phyloP scores from a whole-genome alignment of 2,113 vertebrate species.

The Onychostruthus taczanowskii region DNA sequence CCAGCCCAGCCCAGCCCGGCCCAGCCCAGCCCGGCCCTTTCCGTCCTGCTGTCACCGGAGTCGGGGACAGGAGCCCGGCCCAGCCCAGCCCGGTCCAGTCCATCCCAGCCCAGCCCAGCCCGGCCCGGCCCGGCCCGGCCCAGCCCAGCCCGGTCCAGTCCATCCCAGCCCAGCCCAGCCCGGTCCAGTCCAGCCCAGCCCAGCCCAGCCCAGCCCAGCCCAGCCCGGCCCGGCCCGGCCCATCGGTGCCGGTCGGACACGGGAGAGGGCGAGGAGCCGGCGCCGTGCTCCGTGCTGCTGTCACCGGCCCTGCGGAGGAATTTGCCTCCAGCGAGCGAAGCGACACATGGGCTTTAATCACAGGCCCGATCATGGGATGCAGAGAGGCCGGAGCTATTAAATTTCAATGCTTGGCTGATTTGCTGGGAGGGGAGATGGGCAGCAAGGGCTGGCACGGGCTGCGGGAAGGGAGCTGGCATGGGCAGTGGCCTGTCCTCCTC shows the following conservation, averaged over 20 bases:
- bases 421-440: not conserved
- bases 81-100: too few species aligned
- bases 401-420: slow-evolving; percentile 40
- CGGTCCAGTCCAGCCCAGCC: rapidly evolving
- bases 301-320: not conserved
- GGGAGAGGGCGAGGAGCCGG: not conserved
- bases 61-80: too few species aligned
- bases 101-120: rapidly evolving
- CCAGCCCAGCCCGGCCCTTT: rapidly evolving
- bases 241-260: not conserved
- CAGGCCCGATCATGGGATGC: not conserved
- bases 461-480: slow-evolving; percentile 1
- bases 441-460: slow-evolving; percentile 16
- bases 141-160: too few species aligned
- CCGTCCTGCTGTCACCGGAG: too few species aligned
- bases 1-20: too few species aligned
- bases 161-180: not conserved
- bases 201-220: too few species aligned
- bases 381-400: not conserved
- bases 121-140: too few species aligned
- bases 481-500: not conserved
- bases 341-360: not conserved
- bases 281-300: rapidly evolving
- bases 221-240: not conserved
- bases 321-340: not conserved